Conservation (phyloP, 2,888 invertebrate species). For the Siphlonurus alternatus region DNA sequence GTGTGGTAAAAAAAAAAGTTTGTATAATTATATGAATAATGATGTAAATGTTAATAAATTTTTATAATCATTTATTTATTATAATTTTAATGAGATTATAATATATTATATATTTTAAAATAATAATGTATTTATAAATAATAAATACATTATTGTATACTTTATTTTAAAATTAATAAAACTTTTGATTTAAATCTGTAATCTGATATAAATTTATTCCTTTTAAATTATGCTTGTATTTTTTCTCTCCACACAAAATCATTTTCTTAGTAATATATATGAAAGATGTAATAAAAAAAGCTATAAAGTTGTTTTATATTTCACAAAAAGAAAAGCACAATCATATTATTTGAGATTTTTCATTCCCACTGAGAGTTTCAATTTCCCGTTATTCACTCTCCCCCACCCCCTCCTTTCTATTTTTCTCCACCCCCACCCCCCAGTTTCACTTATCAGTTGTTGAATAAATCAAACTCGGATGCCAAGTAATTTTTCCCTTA, state of each 20-base stretch:
- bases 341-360: not conserved
- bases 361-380: not conserved
- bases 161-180: not conserved
- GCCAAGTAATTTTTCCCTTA: not conserved
- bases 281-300: not conserved
- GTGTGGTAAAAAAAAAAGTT: not conserved
- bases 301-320: not conserved
- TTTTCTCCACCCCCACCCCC: slow-evolving; percentile 16
- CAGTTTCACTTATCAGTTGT: slow-evolving; percentile 4
- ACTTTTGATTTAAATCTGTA: not conserved
- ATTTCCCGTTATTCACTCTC: slow-evolving; percentile 6
- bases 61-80: not conserved
- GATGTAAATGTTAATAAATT: not conserved
- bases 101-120: too few species aligned
- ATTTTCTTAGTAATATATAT: not conserved
- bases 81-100: not conserved
- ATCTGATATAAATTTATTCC: not conserved
- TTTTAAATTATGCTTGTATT: not conserved
- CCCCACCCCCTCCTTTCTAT: slow-evolving; percentile 23
- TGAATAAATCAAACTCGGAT: slow-evolving; percentile 3
- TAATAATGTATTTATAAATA: not conserved
- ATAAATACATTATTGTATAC: not conserved
- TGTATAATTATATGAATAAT: not conserved
- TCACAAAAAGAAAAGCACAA: not conserved
- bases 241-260: too few species aligned